Conservation (phyloP, 1,140 invertebrate species). For the Tetraneura akinire region DNA sequence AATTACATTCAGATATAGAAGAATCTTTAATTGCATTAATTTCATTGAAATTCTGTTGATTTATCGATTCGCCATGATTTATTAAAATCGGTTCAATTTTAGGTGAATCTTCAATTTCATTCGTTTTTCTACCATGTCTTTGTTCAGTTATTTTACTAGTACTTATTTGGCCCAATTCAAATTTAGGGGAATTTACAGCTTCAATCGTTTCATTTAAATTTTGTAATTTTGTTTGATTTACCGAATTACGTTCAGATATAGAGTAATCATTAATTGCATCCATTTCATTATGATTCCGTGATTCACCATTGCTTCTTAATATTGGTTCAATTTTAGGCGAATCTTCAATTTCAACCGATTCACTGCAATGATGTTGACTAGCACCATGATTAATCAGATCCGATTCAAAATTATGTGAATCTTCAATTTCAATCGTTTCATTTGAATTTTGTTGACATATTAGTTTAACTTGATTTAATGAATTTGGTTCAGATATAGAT, state of each 20-base stretch:
- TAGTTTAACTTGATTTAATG: no score
- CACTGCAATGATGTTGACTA: not conserved
- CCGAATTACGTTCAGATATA: no score
- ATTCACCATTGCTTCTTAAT: not conserved
- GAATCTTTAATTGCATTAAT: no score
- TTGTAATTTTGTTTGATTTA: no score
- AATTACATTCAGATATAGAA: not conserved
- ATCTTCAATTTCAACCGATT: not conserved
- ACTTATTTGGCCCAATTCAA: no score
- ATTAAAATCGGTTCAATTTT: not conserved
- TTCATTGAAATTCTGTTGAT: not conserved
- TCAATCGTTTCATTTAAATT: not conserved
- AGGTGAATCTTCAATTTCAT: not conserved
- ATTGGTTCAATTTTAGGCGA: not conserved
- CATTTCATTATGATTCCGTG: no score
- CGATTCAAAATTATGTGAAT: not conserved
- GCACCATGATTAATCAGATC: not conserved
- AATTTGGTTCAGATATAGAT: no score
- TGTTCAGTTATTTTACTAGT: no score
- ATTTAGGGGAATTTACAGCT: no score
- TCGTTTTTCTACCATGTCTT: not conserved
- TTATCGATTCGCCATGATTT: not conserved
- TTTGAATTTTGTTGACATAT: no score
- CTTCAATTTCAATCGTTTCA: not conserved
- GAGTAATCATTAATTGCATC: no score